Base-by-base conservation (phyloP, 2,888 invertebrate genomes). In the Siphonodentalium dalli region DNA sequence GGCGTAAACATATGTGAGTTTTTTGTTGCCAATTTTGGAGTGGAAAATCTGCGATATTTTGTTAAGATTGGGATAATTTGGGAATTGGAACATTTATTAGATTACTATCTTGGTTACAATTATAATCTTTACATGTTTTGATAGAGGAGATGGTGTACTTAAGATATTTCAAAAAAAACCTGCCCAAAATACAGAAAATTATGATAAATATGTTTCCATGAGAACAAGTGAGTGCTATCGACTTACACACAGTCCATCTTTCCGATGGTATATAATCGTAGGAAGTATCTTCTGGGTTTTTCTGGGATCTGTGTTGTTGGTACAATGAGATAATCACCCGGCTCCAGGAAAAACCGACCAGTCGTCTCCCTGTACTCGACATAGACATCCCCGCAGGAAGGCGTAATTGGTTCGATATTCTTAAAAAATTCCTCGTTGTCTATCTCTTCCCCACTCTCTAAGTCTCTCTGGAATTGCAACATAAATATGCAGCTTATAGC, bases 381-480 rank as follows among this genome's bases (percentile, higher is more conserved):
- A 27, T 73, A 73, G 1, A 71, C 71, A 43, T 72, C 73, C 37
- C 72, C 71, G 39, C 72, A 72, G 45, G 71, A 71, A 15, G 73
- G 71, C 73, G 71, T 71, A 6, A 73, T 51, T 18, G 73, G 73
- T 39, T 71, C 71, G 0, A 62, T 66, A 18, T 61, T 61, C 38
- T 70, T 69, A 42, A 71, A 73, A 45, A 71, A 73, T 6, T 56
- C 39, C 44, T 66, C 63, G 2, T 2, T 8, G 13, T 34, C 33
- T 7, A 8, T 6, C 5, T 8, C 3, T 6, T 3, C 7, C 7
- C 15, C 33, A n/a, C 33, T 31, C 33, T 2, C 13, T 31, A 31
- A n/a, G 33, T 4, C 3, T 31, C 13, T 2, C 11, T 13, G 0
- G 20, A n/a, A 15, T 38, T 20, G 20, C 13, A 13, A 38, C 20